Conservation (phyloP, 2,113 vertebrate genomes). For the Cebus imitator region DNA sequence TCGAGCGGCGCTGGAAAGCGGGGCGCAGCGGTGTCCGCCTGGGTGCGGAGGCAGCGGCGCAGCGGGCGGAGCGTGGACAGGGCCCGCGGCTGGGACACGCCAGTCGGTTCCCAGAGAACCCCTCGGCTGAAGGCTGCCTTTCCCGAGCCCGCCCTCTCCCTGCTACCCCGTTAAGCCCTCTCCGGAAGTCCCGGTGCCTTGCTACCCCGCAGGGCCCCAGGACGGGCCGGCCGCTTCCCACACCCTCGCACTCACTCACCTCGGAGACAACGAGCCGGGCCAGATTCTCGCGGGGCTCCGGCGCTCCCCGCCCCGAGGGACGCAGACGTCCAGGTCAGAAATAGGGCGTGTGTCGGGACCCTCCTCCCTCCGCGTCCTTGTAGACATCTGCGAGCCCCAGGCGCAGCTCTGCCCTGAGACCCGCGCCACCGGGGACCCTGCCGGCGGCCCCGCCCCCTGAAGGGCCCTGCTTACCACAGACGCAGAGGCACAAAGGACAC, state of each 20-base stretch:
- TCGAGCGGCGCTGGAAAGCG: background rate
- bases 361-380: background rate
- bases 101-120: no score
- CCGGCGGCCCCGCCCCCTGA: background rate
- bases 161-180: no score
- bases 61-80: no score
- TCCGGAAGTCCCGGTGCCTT: background rate
- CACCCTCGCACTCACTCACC: no score
- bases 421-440: background rate
- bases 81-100: no score
- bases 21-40: background rate
- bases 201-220: background rate
- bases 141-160: background rate
- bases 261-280: no score
- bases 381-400: background rate
- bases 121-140: background rate
- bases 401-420: background rate
- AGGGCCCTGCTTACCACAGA: background rate
- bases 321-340: background rate
- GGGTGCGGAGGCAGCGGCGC: no score
- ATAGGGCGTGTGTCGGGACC: background rate
- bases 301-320: background rate
- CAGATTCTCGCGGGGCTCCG: background rate
- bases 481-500: background rate
- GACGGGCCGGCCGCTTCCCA: no score